These are phyloP conservation scores for Ips typographus DNA, from an alignment of 1,140 invertebrate species.

Conservation along the genomic window DNA sequence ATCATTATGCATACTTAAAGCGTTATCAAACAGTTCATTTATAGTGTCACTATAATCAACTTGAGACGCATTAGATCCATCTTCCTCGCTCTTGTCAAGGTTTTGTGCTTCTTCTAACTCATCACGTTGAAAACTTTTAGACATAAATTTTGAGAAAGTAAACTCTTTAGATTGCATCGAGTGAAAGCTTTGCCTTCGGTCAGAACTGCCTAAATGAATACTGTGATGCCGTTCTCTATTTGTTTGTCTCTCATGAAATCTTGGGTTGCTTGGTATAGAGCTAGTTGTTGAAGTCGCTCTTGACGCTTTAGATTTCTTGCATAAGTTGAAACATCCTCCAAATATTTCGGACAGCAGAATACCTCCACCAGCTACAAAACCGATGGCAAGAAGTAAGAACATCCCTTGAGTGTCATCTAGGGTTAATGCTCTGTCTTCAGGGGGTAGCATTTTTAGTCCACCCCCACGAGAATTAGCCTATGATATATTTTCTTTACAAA, in stretches of 20 bases:
- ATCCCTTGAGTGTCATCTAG: constrained; percentile 77
- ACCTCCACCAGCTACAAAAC: constrained; percentile 61
- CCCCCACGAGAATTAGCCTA: constrained; percentile 43
- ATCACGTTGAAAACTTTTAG: background rate
- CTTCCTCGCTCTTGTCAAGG: background rate
- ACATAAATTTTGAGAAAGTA: background rate
- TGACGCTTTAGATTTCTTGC: constrained; percentile 43
- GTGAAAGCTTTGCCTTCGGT: background rate
- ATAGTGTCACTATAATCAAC: background rate
- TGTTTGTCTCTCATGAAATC: constrained; percentile 39
- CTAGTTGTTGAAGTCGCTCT: constrained; percentile 13
- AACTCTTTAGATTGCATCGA: background rate
- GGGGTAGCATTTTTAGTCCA: constrained; percentile 45
- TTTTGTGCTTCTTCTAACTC: background rate
- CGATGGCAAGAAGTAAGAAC: constrained; percentile 70
- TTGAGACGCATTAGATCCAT: background rate
- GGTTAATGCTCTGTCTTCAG: constrained; percentile 68
- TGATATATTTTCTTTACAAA: constrained; percentile 7
- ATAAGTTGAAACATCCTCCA: constrained; percentile 64
- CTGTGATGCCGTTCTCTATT: background rate
- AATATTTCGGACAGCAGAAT: constrained; percentile 63
- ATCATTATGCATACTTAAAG: background rate
- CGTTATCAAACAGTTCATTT: background rate
- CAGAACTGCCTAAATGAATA: background rate
- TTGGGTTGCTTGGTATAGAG: constrained; percentile 41